phyloP scores from a whole-genome alignment of 2,888 invertebrate species.

The Pristionchus arcanus region DNA sequence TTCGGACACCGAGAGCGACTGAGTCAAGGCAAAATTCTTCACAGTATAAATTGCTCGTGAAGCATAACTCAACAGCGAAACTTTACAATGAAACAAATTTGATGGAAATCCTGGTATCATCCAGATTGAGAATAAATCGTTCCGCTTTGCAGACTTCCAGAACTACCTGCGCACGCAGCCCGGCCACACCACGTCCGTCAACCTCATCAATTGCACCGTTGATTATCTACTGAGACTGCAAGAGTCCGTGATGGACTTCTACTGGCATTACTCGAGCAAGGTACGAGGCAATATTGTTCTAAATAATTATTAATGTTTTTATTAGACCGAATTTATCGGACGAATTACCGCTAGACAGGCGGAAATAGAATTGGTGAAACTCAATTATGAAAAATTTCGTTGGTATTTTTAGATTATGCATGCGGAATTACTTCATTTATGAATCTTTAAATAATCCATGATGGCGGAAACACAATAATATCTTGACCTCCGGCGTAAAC shows the following conservation, averaged over 20 bases:
- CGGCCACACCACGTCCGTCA: slow-evolving; percentile 98
- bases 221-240: slow-evolving; percentile 96
- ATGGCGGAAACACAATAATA: too few species aligned
- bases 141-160: slow-evolving; percentile 91
- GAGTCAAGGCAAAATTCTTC: not conserved
- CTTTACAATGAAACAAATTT: not conserved
- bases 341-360: too few species aligned
- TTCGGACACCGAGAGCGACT: not conserved
- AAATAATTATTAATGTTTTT: too few species aligned
- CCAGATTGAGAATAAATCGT: not conserved
- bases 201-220: slow-evolving; percentile 98
- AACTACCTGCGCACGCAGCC: slow-evolving; percentile 99
- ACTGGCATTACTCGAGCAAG: slow-evolving; percentile 95
- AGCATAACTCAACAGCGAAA: not conserved
- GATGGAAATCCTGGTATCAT: too few species aligned
- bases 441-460: too few species aligned
- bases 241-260: slow-evolving; percentile 99
- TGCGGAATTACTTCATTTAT: too few species aligned
- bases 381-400: too few species aligned
- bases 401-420: too few species aligned
- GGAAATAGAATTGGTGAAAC: too few species aligned
- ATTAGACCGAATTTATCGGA: too few species aligned
- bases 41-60: not conserved
- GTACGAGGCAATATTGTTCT: too few species aligned
- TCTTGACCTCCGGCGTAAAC: too few species aligned